phyloP scores from a whole-genome alignment of 1,140 invertebrate species.

The Nomia melanderi region DNA sequence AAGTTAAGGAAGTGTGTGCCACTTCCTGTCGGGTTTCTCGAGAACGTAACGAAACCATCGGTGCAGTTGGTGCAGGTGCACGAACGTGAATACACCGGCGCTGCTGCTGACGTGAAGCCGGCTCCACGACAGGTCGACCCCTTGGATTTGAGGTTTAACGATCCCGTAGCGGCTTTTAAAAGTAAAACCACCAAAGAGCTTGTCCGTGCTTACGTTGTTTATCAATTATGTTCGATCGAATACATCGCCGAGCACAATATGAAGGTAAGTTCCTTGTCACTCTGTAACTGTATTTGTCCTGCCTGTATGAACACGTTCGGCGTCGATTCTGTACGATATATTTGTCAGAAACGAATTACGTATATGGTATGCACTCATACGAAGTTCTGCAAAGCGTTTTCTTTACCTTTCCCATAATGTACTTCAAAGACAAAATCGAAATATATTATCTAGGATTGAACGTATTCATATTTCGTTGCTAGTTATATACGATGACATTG shows the following conservation, averaged over 20 bases:
- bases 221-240: conserved; percentile 94
- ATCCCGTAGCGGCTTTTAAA: conserved; percentile 91
- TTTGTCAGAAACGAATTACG: conserved; percentile 14
- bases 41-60: conserved; percentile 56
- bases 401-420: background rate
- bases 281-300: background rate
- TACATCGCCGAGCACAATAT: conserved; percentile 97
- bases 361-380: background rate
- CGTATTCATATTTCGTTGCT: background rate
- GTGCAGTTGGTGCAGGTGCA: conserved; percentile 69
- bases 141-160: conserved; percentile 93
- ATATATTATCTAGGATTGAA: background rate
- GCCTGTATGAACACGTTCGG: background rate
- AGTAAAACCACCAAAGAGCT: conserved; percentile 98
- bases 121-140: conserved; percentile 84
- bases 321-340: background rate
- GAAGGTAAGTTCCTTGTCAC: conserved; percentile 86
- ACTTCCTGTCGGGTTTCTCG: conserved; percentile 53
- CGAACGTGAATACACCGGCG: conserved; percentile 63
- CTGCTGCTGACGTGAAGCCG: conserved; percentile 62
- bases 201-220: conserved; percentile 94
- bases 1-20: conserved; percentile 63
- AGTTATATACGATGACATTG: background rate
- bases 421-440: background rate
- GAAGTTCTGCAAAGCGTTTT: background rate